Evolutionary conservation across 2,797 vertebrate genomes (phyloP), one percentile per base, ranked within the genome.

Genomic region (Synaphobranchus kaupii): DNA sequence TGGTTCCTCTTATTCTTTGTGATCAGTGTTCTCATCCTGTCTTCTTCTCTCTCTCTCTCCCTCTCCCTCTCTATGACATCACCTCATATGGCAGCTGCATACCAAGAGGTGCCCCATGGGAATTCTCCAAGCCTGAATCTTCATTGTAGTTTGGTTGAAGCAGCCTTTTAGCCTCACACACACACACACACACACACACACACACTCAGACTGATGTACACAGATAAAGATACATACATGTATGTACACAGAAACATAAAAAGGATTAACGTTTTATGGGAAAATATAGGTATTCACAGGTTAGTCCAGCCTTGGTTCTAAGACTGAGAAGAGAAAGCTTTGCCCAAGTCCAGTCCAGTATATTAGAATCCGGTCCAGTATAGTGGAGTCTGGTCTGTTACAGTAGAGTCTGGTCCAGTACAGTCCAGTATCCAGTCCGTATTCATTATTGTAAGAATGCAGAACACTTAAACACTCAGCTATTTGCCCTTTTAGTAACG

Each of bases 321-420:
- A 87, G 66, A 84, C 56, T 84, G 83, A 87, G 86, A 87, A 84
- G 86, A 84, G 83, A 84, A 87, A 87, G 71, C 83, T 60, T 87
- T 84, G 86, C 81, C 58, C 63, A 81, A 73, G 86, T 87, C 60
- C 63, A 66, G 86, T 86, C 80, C 58, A 12, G 86, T 87, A 60
- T 17, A n/a, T 44, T 63, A 22, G 44, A 58, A 12, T 78, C 58
- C 80, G 47, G 85, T 86, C 54, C 54, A n/a, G 86, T 86, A 56
- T 39, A n/a, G 50, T 52, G 12, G 50, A 52, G 50, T 52, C 50
- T 12, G 12, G 50, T 52, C 50, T 6, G 10, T 8, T 52, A 8
- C 58, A 48, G 39, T 48, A 50, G 28, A 60, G 58, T 25, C 22
- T 17, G 17, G 58, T 20, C 58, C 17, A 15, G 22, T 60, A 80